Percentiles rank a stretch among this genome's conserved stretches.
Evolutionary conservation across 1,140 invertebrate species (phyloP).

Genomic region (Trichonephila clavipes): DNA sequence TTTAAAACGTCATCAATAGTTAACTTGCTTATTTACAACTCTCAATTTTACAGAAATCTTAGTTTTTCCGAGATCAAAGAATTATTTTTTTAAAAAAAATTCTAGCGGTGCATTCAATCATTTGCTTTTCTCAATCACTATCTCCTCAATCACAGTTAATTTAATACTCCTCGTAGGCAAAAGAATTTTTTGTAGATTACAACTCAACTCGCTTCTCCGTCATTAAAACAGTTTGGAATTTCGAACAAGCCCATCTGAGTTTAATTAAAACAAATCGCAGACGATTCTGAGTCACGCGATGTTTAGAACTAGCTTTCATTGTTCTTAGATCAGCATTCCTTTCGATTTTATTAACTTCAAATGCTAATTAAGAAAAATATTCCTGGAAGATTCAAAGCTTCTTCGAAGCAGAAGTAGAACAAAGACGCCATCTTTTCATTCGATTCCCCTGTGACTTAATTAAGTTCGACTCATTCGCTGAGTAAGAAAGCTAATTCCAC

Average conservation of each 20-base stretch:
- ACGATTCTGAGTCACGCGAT: background rate
- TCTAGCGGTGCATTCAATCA: too few species aligned
- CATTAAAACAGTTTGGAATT: background rate
- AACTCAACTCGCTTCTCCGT: background rate
- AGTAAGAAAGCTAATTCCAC: too few species aligned
- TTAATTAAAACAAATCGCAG: conserved; percentile 5
- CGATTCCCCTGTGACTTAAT: background rate
- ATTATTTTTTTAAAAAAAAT: too few species aligned
- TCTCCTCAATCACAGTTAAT: too few species aligned
- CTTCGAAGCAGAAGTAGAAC: background rate
- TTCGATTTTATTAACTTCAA: background rate
- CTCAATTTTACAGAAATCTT: too few species aligned
- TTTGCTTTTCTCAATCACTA: too few species aligned
- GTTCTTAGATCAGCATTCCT: background rate
- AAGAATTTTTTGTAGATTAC: too few species aligned
- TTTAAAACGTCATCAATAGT: too few species aligned
- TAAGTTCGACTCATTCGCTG: too few species aligned
- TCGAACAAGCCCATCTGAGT: background rate
- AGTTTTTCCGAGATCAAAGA: too few species aligned
- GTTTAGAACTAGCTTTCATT: background rate
- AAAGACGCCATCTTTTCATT: background rate
- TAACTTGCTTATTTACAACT: too few species aligned
- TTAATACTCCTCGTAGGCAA: too few species aligned
- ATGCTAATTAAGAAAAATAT: background rate
- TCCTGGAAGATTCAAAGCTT: background rate